A percentile compares a stretch with the other conserved stretches of the same genome.
These are phyloP conservation scores for Linyphia triangularis DNA, from an alignment of 2,888 invertebrate genomes.

Conservation along the genomic window DNA sequence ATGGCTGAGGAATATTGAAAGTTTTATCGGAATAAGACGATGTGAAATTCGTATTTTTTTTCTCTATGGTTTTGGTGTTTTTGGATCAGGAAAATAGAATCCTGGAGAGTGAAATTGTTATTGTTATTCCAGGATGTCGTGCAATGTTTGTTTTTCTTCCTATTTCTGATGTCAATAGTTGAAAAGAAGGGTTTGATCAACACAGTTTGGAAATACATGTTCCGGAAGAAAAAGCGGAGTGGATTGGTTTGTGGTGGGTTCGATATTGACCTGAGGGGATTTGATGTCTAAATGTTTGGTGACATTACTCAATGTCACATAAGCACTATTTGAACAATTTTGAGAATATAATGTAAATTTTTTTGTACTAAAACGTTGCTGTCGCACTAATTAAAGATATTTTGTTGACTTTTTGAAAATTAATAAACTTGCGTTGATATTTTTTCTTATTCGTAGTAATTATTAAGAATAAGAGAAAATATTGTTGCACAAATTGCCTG, in stretches of 20 bases:
- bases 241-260: too few species aligned
- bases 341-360: too few species aligned
- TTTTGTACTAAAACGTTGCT: too few species aligned
- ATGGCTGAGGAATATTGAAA: constrained; percentile 21
- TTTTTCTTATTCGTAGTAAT: too few species aligned
- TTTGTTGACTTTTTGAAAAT: too few species aligned
- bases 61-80: background rate
- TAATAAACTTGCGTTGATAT: too few species aligned
- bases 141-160: background rate
- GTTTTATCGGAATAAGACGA: constrained; percentile 30
- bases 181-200: background rate
- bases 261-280: background rate
- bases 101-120: background rate
- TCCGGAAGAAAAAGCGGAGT: too few species aligned
- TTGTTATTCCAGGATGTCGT: background rate
- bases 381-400: too few species aligned
- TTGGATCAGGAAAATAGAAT: background rate
- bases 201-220: background rate
- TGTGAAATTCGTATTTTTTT: background rate
- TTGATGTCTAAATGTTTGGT: background rate
- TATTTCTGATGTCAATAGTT: background rate
- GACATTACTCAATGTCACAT: too few species aligned
- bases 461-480: too few species aligned
- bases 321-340: too few species aligned
- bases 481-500: too few species aligned